Base-by-base conservation (phyloP, 2,888 invertebrate species). In the Sinelater perroti region DNA sequence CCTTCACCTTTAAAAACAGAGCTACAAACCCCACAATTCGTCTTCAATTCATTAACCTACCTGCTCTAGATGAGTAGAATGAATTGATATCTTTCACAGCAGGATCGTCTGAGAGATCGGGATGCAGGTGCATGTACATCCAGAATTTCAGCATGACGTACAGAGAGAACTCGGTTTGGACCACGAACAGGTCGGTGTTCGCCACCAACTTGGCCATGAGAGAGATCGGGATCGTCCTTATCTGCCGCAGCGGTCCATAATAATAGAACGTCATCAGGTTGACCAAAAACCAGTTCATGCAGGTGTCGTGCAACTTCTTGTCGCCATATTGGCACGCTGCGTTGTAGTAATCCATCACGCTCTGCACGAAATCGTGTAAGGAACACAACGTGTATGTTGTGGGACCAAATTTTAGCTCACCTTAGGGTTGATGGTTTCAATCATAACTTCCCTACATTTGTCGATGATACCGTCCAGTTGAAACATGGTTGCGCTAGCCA, bases 161-260 rank as follows among this genome's bases (percentile, higher is more conserved):
- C 30, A 90, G 77, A 21, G 89, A 88, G 75, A 89, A 89, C 77
- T 91, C 91, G 0, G 90, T 90, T 76, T 90, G 90, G 80, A 90
- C 85, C 1, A 89, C 89, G 71, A 87, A 87, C 56, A 91, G 78
- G 66, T 87, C 83, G 0, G 86, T 83, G 72, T 87, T 85, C 7
- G 80, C 76, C 17, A 89, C 81, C 18, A 90, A 74, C 28, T 83
- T 79, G 2, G 80, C 78, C 87, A 91, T 87, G 59, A 90, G 72
- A 2, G 85, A 83, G n/a, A 83, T 75, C 18, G 85, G 86, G 66
- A 90, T 85, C 65, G 85, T 83, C 64, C 80, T 80, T 38, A 90
- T 75, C 58, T 85, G 81, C 26, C 80, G 77, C 1, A 83, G 78
- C 65, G 84, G 80, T 24, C 57, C 54, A 62, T 80, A 70, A 56